A percentile compares a stretch with the other conserved stretches of the same genome.
Evolutionary conservation across 2,113 vertebrate species (phyloP).

Genomic region (Chunga burmeisteri): DNA sequence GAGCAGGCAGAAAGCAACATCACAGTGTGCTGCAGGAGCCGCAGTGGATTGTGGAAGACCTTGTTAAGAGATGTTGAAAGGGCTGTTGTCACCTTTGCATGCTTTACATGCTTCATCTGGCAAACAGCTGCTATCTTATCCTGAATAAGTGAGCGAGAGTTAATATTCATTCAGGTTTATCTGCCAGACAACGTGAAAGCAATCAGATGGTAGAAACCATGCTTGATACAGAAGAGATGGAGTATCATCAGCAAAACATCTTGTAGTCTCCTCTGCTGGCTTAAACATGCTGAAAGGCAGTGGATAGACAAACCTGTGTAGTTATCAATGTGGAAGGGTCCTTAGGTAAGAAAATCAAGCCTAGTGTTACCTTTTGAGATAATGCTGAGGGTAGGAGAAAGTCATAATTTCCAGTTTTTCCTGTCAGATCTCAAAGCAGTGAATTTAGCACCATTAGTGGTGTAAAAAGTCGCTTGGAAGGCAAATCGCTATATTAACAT

Average conservation of each 20-base stretch:
- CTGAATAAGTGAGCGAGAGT: neutral
- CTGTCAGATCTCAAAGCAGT: neutral
- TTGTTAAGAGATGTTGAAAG: neutral
- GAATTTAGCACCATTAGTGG: neutral
- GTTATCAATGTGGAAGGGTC: neutral
- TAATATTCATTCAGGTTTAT: neutral
- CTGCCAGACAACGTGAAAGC: neutral
- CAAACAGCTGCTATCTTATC: neutral
- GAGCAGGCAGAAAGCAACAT: neutral
- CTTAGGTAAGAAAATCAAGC: neutral
- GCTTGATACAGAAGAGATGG: neutral
- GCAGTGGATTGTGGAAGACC: neutral
- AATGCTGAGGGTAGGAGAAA: neutral
- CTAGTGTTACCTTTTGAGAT: neutral
- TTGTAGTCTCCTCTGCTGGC: neutral
- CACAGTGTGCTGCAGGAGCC: neutral
- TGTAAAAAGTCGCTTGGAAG: neutral
- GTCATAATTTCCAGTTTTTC: neutral
- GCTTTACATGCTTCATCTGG: neutral
- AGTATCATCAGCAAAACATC: neutral
- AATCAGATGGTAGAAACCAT: neutral
- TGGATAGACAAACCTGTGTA: neutral
- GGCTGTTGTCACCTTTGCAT: neutral
- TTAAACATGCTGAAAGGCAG: neutral
- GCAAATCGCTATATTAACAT: neutral